A percentile compares a stretch with the other conserved stretches of the same genome.
These are phyloP conservation scores for Strigamia crassipes DNA, from an alignment of 2,888 invertebrate species.

Conservation along the genomic window DNA sequence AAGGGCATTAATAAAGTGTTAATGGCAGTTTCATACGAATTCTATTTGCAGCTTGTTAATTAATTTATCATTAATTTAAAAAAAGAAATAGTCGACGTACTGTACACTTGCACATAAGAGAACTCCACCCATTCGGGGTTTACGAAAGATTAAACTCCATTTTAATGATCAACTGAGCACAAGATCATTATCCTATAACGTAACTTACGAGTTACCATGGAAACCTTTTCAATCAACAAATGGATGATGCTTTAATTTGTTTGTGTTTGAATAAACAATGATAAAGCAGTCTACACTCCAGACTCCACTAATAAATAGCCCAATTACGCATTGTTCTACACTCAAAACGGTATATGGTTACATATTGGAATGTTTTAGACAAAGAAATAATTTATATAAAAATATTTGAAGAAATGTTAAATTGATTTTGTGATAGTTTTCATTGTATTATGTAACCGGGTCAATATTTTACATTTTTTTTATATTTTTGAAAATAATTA, in stretches of 20 bases:
- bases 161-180: slow-evolving; percentile 25
- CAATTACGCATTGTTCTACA: too few relatives aligned
- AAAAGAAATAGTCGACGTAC: too few relatives aligned
- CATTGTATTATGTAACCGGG: too few relatives aligned
- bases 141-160: slow-evolving; percentile 27
- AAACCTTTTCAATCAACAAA: slow-evolving; percentile 29
- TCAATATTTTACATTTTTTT: slow-evolving; percentile 3
- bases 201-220: not conserved
- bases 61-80: too few relatives aligned
- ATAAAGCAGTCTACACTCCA: not conserved
- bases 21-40: too few relatives aligned
- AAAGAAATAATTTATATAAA: not conserved
- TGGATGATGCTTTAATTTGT: not conserved
- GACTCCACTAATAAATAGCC: too few relatives aligned
- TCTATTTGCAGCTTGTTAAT: too few relatives aligned
- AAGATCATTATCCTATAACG: slow-evolving; percentile 23
- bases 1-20: too few relatives aligned
- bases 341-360: too few relatives aligned
- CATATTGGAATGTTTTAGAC: not conserved
- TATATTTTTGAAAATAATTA: not conserved
- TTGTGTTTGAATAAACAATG: not conserved
- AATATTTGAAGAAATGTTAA: not conserved
- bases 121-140: slow-evolving; percentile 29
- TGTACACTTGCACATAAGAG: not conserved
- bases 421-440: slow-evolving; percentile 1